Evolutionary conservation across 2,797 vertebrate genomes (phyloP).

Genomic region (Furcifer pardalis): DNA sequence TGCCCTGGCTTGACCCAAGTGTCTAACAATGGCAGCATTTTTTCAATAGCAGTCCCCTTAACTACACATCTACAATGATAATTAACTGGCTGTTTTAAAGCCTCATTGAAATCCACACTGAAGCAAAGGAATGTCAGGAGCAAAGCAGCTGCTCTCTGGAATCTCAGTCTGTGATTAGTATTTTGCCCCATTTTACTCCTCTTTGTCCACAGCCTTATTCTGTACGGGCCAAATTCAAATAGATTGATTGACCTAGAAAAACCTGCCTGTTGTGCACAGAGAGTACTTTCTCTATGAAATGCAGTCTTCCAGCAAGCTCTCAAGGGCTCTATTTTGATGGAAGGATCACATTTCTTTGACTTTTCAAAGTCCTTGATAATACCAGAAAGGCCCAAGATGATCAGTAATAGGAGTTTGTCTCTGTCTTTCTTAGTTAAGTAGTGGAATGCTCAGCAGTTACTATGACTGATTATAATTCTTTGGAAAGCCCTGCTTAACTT

Average conservation of each 20-base stretch:
- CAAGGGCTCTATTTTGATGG: slow-evolving; percentile 15
- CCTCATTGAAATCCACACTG: slow-evolving; percentile 55
- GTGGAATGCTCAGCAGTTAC: not conserved
- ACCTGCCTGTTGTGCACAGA: slow-evolving; percentile 56
- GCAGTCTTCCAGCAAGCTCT: slow-evolving; percentile 36
- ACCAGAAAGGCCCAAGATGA: slow-evolving; percentile 9
- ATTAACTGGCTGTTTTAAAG: slow-evolving; percentile 61
- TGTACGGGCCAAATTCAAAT: slow-evolving; percentile 61
- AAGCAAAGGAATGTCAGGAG: slow-evolving; percentile 59
- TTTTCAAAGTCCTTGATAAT: slow-evolving; percentile 13
- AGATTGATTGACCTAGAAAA: slow-evolving; percentile 61
- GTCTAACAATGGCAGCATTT: slow-evolving; percentile 45
- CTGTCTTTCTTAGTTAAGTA: not conserved
- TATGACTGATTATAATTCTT: not conserved
- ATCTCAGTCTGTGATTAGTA: slow-evolving; percentile 62
- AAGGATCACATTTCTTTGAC: slow-evolving; percentile 48
- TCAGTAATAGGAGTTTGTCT: not conserved
- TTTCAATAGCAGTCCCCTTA: slow-evolving; percentile 59
- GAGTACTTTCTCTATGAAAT: slow-evolving; percentile 52
- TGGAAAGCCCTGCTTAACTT: slow-evolving; percentile 5
- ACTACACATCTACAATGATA: slow-evolving; percentile 53
- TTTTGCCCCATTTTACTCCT: slow-evolving; percentile 58
- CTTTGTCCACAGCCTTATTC: slow-evolving; percentile 53
- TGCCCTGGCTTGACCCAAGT: slow-evolving; percentile 56
- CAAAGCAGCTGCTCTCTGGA: slow-evolving; percentile 63